These are phyloP conservation scores for Seladonia tumulorum DNA, from an alignment of 2,888 invertebrate species.

Conservation along the genomic window DNA sequence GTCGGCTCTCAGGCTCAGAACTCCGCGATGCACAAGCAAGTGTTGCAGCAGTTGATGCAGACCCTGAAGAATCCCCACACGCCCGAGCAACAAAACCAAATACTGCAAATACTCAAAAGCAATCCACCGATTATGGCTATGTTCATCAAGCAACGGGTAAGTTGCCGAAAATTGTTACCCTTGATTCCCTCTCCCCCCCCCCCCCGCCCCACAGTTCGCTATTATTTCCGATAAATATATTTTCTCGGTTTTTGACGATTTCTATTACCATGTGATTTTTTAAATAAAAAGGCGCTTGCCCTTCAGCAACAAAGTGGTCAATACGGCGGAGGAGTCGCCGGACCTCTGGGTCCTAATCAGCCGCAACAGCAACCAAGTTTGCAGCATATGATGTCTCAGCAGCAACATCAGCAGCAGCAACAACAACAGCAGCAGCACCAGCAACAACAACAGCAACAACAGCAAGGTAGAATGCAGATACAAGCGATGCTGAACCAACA, in stretches of 20 bases:
- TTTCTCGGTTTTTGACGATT: constrained; percentile 32
- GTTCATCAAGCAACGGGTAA: constrained; percentile 92
- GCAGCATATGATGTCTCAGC: constrained; percentile 84
- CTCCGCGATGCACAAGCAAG: constrained; percentile 86
- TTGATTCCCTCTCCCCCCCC: background rate
- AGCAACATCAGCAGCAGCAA: constrained; percentile 86
- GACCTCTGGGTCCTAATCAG: constrained; percentile 81
- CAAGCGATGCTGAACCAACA: constrained; percentile 84
- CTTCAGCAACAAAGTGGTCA: constrained; percentile 82
- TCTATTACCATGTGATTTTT: constrained; percentile 56
- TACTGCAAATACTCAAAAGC: constrained; percentile 94
- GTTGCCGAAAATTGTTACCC: background rate
- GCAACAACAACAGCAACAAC: constrained; percentile 85
- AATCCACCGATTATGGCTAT: constrained; percentile 98
- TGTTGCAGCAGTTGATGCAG: constrained; percentile 92
- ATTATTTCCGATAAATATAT: background rate
- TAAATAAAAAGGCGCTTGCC: constrained; percentile 73
- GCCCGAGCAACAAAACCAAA: constrained; percentile 96
- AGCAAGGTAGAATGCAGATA: constrained; percentile 86
- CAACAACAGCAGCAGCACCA: constrained; percentile 84
- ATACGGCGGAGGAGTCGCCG: constrained; percentile 79
- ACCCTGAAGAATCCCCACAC: constrained; percentile 95
- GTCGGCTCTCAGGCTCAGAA: constrained; percentile 85
- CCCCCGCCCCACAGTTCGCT: background rate
- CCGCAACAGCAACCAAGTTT: constrained; percentile 82